These are phyloP conservation scores for Cercocebus atys DNA, from an alignment of 2,113 vertebrate genomes.

Conservation along the genomic window DNA sequence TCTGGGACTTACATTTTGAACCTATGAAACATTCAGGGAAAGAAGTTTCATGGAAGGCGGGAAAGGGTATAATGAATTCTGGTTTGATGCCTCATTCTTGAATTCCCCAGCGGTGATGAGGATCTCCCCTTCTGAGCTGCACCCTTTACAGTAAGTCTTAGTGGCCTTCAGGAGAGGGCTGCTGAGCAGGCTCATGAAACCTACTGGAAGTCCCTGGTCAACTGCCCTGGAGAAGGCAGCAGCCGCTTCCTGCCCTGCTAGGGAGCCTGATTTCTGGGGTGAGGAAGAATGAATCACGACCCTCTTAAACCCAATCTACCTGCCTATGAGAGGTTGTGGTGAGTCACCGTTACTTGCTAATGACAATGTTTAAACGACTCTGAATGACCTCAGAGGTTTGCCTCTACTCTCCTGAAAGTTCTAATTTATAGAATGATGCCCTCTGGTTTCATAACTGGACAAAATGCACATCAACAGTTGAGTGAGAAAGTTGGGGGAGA, in stretches of 20 bases:
- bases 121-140: background rate
- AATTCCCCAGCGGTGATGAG: background rate
- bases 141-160: background rate
- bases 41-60: constrained; percentile 1
- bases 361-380: constrained; percentile 24
- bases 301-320: background rate
- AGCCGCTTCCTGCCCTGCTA: background rate
- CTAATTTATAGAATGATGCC: background rate
- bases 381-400: background rate
- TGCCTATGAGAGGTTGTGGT: background rate
- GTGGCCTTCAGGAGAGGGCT: background rate
- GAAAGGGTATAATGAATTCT: background rate
- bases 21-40: background rate
- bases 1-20: constrained; percentile 24
- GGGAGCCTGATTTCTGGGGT: constrained; percentile 23
- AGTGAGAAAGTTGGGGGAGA: background rate
- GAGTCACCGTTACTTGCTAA: background rate
- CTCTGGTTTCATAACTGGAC: background rate
- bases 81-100: constrained; percentile 5
- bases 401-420: constrained; percentile 24
- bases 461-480: background rate
- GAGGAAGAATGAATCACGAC: constrained; percentile 51
- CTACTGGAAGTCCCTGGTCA: background rate
- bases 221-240: background rate
- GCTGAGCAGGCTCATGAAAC: background rate